These are phyloP conservation scores for Megaceryle alcyon DNA, from an alignment of 2,797 vertebrate species.

Conservation along the genomic window DNA sequence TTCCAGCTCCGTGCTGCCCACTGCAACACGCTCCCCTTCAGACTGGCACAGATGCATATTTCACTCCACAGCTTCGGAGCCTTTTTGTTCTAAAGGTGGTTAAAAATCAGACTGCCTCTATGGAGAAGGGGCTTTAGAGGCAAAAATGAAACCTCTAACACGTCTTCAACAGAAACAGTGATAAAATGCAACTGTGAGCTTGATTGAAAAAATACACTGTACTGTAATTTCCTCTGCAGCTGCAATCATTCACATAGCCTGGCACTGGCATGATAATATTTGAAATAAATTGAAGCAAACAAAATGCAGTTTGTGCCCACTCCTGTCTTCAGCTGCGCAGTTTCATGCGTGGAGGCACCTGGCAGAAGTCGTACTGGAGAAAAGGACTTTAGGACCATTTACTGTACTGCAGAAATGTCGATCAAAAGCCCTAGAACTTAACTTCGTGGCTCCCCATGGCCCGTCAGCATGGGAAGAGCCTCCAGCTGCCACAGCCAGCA, in stretches of 20 bases:
- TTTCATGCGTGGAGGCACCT: not conserved
- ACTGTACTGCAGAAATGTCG: rapidly evolving
- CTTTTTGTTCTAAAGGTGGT: not conserved
- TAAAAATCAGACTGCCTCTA: not conserved
- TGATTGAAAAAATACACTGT: not conserved
- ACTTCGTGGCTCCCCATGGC: rapidly evolving
- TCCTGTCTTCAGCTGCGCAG: not conserved
- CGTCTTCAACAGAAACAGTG: not conserved
- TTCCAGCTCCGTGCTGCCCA: not conserved
- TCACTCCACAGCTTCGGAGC: not conserved
- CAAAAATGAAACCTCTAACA: not conserved
- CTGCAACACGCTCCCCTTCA: slow-evolving; percentile 38
- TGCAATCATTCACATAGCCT: not conserved
- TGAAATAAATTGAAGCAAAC: not conserved
- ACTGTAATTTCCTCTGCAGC: not conserved
- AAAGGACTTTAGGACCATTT: not conserved
- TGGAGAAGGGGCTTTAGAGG: not conserved
- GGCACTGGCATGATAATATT: not conserved
- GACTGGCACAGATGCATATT: not conserved
- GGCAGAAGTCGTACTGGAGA: not conserved
- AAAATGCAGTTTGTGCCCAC: not conserved
- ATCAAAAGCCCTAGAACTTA: not conserved
- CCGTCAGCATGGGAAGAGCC: not conserved
- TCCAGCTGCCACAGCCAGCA: not conserved
- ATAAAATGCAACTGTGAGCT: slow-evolving; percentile 16